A percentile compares a stretch with the other conserved stretches of the same genome.
Evolutionary conservation across 2,113 vertebrate species (phyloP).

Genomic region (Miniopterus natalensis): DNA sequence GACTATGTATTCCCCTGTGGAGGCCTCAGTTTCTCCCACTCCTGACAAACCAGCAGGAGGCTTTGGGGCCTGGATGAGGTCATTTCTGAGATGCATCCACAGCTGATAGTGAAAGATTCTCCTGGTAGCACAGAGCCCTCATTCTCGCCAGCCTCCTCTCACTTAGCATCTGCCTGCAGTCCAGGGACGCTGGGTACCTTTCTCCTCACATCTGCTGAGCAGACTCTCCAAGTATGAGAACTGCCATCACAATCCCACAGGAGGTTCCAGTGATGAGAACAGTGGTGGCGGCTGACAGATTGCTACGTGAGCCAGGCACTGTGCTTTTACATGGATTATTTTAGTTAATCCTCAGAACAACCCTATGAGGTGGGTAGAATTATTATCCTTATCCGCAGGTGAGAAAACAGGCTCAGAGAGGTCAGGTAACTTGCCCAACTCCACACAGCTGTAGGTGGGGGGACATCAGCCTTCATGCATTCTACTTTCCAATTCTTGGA

Average conservation of each 20-base stretch:
- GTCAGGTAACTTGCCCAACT: not conserved
- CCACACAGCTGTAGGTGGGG: too few species aligned
- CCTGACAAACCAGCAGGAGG: not conserved
- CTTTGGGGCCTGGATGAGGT: not conserved
- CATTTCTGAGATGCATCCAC: not conserved
- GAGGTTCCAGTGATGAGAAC: not conserved
- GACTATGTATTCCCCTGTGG: not conserved
- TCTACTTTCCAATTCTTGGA: not conserved
- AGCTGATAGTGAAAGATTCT: not conserved
- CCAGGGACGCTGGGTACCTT: not conserved
- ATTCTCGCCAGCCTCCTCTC: not conserved
- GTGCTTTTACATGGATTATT: not conserved
- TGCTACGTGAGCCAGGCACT: not conserved
- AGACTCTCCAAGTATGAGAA: not conserved
- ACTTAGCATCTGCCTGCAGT: not conserved
- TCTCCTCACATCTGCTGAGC: not conserved
- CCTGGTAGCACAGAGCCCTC: not conserved
- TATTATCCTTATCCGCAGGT: not conserved
- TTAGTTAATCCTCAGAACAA: not conserved
- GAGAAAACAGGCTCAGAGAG: not conserved
- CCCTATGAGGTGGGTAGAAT: not conserved
- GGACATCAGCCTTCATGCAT: not conserved
- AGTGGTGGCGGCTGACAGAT: rapidly evolving
- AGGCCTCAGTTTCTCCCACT: not conserved
- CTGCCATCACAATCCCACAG: not conserved